Evolutionary conservation across 1,140 invertebrate species (phyloP).

Genomic region (Zaprionus camerounensis): DNA sequence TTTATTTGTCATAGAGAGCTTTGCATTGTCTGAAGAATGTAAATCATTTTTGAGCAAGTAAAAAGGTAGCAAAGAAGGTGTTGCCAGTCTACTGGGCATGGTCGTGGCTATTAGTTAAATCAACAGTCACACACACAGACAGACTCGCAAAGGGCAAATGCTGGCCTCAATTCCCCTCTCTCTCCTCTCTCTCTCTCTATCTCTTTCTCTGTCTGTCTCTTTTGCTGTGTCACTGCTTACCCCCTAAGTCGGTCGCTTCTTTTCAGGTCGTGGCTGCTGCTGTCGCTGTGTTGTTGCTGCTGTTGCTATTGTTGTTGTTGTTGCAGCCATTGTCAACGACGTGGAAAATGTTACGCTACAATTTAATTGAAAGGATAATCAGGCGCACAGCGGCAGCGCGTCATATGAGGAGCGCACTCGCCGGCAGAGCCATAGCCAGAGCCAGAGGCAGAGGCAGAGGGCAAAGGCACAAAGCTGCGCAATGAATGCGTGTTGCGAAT

Average conservation of each 20-base stretch:
- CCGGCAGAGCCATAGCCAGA: constrained; percentile 25
- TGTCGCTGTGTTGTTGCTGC: neutral
- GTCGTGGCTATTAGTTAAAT: constrained; percentile 65
- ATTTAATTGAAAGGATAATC: constrained; percentile 83
- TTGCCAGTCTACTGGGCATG: constrained; percentile 17
- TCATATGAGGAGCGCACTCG: constrained; percentile 57
- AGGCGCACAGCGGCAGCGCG: constrained; percentile 71
- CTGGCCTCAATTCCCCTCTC: constrained; percentile 42
- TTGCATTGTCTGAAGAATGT: too few relatives aligned
- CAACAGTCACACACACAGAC: constrained; percentile 53
- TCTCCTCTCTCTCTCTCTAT: neutral
- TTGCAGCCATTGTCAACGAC: constrained; percentile 60
- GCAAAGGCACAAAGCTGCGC: constrained; percentile 66
- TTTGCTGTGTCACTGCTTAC: neutral
- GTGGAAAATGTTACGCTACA: constrained; percentile 83
- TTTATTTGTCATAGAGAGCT: too few relatives aligned
- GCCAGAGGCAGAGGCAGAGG: constrained; percentile 9
- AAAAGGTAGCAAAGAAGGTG: neutral
- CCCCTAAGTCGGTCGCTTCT: neutral
- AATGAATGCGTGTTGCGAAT: constrained; percentile 66
- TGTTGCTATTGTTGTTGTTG: constrained; percentile 10
- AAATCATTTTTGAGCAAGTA: neutral
- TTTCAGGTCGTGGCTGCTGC: neutral
- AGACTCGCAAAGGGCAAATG: constrained; percentile 18
- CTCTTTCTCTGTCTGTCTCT: neutral